phyloP scores from a whole-genome alignment of 2,797 vertebrate species.

The Hypotaenidia philippensis region DNA sequence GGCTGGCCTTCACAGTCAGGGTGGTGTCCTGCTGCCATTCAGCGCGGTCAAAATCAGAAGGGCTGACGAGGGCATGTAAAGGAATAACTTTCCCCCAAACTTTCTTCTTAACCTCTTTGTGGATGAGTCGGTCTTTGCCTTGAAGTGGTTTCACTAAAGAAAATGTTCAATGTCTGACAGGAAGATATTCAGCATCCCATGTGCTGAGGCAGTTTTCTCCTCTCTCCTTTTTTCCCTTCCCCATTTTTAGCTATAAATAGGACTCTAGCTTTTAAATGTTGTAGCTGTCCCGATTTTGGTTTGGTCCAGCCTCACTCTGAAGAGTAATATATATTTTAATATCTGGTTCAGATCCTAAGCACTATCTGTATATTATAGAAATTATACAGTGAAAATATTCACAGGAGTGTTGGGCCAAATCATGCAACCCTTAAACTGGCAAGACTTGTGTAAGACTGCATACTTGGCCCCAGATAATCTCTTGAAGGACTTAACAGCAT shows the following conservation, averaged over 20 bases:
- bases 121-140: not conserved
- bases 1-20: not conserved
- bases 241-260: not conserved
- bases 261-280: not conserved
- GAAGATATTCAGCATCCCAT: not conserved
- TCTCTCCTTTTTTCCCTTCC: not conserved
- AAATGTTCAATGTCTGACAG: not conserved
- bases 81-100: not conserved
- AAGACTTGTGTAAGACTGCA: not conserved
- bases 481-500: not conserved
- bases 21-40: not conserved
- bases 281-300: constrained; percentile 9
- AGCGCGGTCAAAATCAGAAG: not conserved
- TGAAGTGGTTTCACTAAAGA: not conserved
- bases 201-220: not conserved
- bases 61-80: not conserved
- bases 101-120: not conserved
- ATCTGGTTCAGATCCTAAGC: constrained; percentile 1
- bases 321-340: constrained; percentile 21
- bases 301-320: constrained; percentile 15
- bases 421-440: not conserved
- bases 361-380: not conserved
- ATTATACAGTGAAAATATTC: not conserved
- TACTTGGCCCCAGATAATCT: not conserved
- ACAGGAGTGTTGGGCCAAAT: not conserved